These are phyloP conservation scores for Andrena chrysosceles DNA, from an alignment of 2,888 invertebrate species.

Conservation along the genomic window DNA sequence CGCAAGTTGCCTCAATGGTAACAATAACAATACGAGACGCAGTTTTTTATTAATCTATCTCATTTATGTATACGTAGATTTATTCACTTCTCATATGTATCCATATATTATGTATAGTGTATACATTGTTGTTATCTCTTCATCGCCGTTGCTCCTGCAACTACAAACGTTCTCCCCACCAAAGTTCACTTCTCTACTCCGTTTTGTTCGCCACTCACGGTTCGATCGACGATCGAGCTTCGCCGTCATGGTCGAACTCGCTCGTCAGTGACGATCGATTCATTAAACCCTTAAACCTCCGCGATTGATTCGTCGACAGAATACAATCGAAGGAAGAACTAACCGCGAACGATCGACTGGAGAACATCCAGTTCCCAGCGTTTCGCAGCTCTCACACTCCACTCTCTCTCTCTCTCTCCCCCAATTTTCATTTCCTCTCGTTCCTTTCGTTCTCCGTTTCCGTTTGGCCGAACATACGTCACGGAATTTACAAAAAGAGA, in stretches of 20 bases:
- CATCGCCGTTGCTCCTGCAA: conserved; percentile 67
- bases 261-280: background rate
- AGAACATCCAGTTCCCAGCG: background rate
- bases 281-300: background rate
- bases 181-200: background rate
- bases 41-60: conserved; percentile 81
- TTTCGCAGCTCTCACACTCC: conserved; percentile 8
- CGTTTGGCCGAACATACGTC: conserved; percentile 20
- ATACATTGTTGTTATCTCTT: conserved; percentile 76
- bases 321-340: conserved; percentile 3
- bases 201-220: background rate
- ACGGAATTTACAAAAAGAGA: conserved; percentile 18
- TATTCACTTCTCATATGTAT: conserved; percentile 73
- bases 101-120: conserved; percentile 79
- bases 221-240: conserved; percentile 36
- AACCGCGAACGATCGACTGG: conserved; percentile 18
- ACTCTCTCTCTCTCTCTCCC: background rate
- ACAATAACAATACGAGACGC: conserved; percentile 74
- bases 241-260: background rate
- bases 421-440: no score
- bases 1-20: background rate
- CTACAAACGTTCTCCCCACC: conserved; percentile 42
- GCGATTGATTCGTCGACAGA: conserved; percentile 6
- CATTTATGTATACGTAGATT: conserved; percentile 78
- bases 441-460: background rate